phyloP scores from a whole-genome alignment of 2,113 vertebrate genomes.

The Peromyscus polionotus region DNA sequence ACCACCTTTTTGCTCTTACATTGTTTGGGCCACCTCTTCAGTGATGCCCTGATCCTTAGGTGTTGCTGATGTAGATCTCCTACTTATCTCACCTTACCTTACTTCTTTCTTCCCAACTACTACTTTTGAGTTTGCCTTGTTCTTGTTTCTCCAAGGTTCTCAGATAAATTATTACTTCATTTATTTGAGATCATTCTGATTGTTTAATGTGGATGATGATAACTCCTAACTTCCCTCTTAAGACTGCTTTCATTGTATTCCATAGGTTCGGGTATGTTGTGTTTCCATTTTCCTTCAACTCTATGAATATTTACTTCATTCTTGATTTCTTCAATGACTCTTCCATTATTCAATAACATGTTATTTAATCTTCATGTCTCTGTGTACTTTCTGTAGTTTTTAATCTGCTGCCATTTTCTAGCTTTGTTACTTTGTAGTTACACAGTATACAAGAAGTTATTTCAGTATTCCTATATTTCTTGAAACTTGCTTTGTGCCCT shows the following conservation, averaged over 20 bases:
- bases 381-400: background rate
- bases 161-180: background rate
- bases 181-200: background rate
- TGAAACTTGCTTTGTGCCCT: background rate
- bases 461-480: background rate
- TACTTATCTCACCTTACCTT: background rate
- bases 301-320: background rate
- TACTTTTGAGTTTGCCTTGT: background rate
- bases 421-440: background rate
- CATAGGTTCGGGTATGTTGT: too few species aligned
- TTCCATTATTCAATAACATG: background rate
- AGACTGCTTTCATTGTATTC: background rate
- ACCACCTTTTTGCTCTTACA: background rate
- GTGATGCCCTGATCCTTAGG: background rate
- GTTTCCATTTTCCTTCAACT: background rate
- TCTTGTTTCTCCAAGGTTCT: background rate
- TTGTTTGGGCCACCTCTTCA: background rate
- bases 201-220: background rate
- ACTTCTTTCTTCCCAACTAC: background rate
- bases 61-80: background rate
- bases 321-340: background rate
- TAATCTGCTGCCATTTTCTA: background rate
- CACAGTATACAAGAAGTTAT: background rate
- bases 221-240: background rate
- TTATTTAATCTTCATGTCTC: background rate